Evolutionary conservation across 2,797 vertebrate genomes (phyloP).

Genomic region (Caiman crocodilus): DNA sequence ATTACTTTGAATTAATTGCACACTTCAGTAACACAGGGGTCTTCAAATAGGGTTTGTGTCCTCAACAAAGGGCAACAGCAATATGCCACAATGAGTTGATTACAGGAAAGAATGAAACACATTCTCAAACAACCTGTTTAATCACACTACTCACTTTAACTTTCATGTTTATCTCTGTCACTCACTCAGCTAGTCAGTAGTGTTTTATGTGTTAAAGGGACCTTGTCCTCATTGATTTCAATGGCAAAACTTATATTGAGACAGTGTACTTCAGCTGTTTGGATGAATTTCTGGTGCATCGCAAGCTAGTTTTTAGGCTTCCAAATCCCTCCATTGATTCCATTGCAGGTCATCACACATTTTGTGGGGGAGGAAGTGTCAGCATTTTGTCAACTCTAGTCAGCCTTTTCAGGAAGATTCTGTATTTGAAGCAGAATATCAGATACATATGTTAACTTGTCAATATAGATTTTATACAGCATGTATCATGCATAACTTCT

Average conservation of each 20-base stretch:
- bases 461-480: neutral
- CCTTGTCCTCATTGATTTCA: neutral
- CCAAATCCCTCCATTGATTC: neutral
- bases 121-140: neutral
- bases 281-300: neutral
- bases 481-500: neutral
- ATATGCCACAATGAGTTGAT: neutral
- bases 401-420: neutral
- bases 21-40: neutral
- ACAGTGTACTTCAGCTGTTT: constrained; percentile 16
- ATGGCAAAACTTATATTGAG: neutral
- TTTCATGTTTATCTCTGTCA: constrained; percentile 16
- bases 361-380: neutral
- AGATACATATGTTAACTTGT: neutral
- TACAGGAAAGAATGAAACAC: neutral
- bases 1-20: neutral
- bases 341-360: neutral
- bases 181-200: neutral
- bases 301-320: neutral
- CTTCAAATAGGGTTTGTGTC: neutral
- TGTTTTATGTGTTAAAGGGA: neutral
- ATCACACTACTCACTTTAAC: neutral
- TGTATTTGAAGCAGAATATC: neutral
- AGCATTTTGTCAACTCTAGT: neutral
- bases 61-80: neutral